Evolutionary conservation across 2,797 vertebrate species (phyloP).

Genomic region (Chelmon rostratus): DNA sequence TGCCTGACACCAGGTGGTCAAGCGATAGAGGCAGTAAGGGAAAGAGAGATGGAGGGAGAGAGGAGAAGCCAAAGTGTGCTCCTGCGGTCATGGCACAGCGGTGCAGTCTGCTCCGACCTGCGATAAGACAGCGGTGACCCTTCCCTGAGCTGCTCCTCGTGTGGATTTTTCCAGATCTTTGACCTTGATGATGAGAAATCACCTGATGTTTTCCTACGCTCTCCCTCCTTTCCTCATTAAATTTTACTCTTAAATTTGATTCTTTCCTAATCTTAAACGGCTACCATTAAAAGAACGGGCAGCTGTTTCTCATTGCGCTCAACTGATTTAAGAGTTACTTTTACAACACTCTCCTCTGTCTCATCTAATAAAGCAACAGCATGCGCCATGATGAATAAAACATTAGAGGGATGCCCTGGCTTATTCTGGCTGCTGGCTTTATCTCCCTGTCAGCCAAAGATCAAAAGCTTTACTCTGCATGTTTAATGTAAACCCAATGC

Average conservation of each 20-base stretch:
- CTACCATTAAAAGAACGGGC: conserved; percentile 4
- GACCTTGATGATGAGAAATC: conserved; percentile 56
- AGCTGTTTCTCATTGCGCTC: conserved; percentile 6
- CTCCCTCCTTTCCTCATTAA: conserved; percentile 7
- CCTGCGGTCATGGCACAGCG: conserved; percentile 40
- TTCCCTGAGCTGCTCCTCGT: conserved; percentile 43
- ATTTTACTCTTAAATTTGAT: not conserved
- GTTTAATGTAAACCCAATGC: too few relatives aligned
- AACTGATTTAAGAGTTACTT: conserved; percentile 27
- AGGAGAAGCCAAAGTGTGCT: conserved; percentile 40
- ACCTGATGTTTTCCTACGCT: conserved; percentile 42
- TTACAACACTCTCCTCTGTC: conserved; percentile 24
- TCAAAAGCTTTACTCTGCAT: conserved; percentile 29
- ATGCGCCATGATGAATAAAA: conserved; percentile 50
- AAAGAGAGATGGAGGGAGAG: conserved; percentile 31
- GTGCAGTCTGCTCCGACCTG: conserved; percentile 65
- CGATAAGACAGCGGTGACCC: conserved; percentile 76
- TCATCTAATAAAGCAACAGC: conserved; percentile 35
- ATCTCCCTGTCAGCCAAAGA: conserved; percentile 40
- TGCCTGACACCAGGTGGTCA: conserved; percentile 68
- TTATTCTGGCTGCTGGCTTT: conserved; percentile 38
- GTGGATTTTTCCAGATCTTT: conserved; percentile 60
- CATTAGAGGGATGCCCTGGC: conserved; percentile 45
- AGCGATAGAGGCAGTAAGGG: conserved; percentile 37
- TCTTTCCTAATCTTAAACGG: conserved; percentile 11